Percentiles rank a stretch among this genome's conserved stretches.
Conservation (phyloP, 2,888 invertebrate species). For the Ochropleura leucogaster region DNA sequence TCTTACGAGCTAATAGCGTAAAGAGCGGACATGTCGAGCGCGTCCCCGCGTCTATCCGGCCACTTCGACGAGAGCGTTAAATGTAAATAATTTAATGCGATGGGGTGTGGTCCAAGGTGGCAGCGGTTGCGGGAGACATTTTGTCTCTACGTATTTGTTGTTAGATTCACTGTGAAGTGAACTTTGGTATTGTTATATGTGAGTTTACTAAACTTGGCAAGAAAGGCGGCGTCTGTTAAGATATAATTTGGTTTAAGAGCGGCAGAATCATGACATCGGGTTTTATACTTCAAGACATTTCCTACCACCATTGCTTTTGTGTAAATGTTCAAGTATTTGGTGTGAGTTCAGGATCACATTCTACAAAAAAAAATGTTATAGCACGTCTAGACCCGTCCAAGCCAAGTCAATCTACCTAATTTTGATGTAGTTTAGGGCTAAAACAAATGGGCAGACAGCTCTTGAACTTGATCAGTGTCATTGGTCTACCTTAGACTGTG, state of each 20-base stretch:
- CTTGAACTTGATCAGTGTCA: background rate
- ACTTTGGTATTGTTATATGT: background rate
- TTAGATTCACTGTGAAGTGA: background rate
- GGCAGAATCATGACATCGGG: no score
- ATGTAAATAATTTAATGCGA: slow-evolving; percentile 85
- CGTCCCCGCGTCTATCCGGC: slow-evolving; percentile 61
- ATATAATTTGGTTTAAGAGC: no score
- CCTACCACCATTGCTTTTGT: background rate
- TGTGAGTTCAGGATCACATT: background rate
- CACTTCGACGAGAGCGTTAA: slow-evolving; percentile 76
- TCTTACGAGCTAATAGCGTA: slow-evolving; percentile 55
- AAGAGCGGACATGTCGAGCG: slow-evolving; percentile 57
- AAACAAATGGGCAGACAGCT: background rate
- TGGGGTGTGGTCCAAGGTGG: slow-evolving; percentile 55
- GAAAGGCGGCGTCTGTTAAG: no score
- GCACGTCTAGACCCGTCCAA: no score
- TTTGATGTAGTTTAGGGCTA: no score
- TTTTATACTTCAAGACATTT: background rate
- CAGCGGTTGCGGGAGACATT: slow-evolving; percentile 60
- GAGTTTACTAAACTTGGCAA: background rate
- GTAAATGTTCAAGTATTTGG: background rate
- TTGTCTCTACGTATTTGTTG: background rate
- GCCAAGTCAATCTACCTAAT: no score
- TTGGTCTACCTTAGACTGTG: background rate
- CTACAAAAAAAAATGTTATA: no score